Evolutionary conservation across 53 echinoderm and acorn worm genomes (phyloP).

Genomic region (Holothuria leucospilota): DNA sequence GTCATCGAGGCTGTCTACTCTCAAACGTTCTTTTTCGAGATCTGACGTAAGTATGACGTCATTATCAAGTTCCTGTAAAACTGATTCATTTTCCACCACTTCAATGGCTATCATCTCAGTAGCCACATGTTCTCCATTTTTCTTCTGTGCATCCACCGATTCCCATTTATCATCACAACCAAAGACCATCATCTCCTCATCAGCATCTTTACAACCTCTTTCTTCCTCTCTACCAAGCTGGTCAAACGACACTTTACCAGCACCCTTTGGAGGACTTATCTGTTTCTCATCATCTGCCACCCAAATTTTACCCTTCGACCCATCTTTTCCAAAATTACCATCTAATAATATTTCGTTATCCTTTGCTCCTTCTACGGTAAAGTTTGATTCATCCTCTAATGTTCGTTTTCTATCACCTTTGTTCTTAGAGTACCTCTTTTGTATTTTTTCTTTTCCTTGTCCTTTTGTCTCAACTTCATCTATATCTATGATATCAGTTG

Average conservation of each 20-base stretch:
- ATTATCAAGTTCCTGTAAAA: background rate
- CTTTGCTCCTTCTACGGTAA: background rate
- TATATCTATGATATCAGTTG: background rate
- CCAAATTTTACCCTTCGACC: too few species aligned
- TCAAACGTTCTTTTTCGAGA: too few species aligned
- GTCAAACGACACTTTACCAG: too few species aligned
- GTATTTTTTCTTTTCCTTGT: background rate
- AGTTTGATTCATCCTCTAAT: background rate
- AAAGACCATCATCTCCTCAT: background rate
- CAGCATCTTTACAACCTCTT: background rate
- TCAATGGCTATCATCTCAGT: background rate
- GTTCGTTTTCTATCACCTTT: too few species aligned
- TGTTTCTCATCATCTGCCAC: too few species aligned
- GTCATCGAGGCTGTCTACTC: too few species aligned
- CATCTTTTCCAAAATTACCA: background rate
- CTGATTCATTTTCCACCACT: background rate
- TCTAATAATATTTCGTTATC: slow-evolving; percentile 1
- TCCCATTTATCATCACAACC: background rate
- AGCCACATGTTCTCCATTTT: background rate
- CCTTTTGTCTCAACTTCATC: background rate
- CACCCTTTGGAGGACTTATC: too few species aligned
- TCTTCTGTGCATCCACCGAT: background rate
- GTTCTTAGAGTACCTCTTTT: background rate
- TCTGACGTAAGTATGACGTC: background rate
- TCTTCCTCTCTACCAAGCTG: background rate